Conservation (phyloP, 2,888 invertebrate genomes). For the Parnassius orleans region DNA sequence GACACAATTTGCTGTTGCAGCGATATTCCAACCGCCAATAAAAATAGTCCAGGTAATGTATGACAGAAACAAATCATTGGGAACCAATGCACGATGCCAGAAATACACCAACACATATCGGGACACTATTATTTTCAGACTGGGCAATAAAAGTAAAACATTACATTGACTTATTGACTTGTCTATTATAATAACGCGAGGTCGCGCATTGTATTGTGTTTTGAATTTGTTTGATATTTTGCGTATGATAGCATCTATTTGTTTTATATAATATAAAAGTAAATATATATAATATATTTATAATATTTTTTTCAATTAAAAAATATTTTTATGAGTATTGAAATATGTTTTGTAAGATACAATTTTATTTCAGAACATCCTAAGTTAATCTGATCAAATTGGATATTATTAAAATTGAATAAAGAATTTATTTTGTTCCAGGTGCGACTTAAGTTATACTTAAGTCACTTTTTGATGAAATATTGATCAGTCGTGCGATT, state of each 20-base stretch:
- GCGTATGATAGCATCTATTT: not conserved
- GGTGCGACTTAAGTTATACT: no score
- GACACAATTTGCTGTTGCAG: conserved; percentile 13
- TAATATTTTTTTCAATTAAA: no score
- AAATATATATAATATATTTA: no score
- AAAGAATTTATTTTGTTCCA: no score
- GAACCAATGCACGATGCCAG: conserved; percentile 26
- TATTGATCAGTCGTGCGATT: no score
- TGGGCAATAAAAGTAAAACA: conserved; percentile 36
- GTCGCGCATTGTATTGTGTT: conserved; percentile 22
- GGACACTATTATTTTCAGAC: conserved; percentile 28
- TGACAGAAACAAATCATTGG: conserved; percentile 26
- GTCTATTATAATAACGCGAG: conserved; percentile 23
- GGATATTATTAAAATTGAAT: no score
- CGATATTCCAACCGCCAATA: conserved; percentile 22
- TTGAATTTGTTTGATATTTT: conserved; percentile 9
- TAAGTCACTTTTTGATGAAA: no score
- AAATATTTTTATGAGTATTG: no score
- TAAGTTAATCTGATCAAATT: no score
- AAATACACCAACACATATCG: conserved; percentile 20
- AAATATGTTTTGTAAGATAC: no score
- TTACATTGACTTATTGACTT: conserved; percentile 36
- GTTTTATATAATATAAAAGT: no score
- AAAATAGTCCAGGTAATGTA: conserved; percentile 30
- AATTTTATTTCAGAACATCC: no score